Conservation (phyloP, 2,797 vertebrate species). For the Muraenolepis orangiensis region DNA sequence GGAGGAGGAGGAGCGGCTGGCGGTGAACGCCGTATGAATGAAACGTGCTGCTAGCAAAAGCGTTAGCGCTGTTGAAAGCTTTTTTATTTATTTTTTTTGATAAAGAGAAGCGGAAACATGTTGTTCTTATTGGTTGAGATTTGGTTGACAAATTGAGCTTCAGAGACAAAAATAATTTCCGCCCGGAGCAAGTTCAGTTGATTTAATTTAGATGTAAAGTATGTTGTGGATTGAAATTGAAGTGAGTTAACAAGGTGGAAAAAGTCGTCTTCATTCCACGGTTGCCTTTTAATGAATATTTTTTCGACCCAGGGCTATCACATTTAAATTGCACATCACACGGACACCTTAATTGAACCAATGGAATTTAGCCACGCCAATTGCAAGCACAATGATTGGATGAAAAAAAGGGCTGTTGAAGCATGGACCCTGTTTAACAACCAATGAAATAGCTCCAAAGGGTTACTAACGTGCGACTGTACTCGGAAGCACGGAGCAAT, state of each 20-base stretch:
- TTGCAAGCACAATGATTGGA: not conserved
- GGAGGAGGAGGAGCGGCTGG: too few species aligned
- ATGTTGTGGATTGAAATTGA: not conserved
- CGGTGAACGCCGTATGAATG: not conserved
- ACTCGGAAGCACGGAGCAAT: not conserved
- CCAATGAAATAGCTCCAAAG: not conserved
- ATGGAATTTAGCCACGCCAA: not conserved
- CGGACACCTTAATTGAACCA: not conserved
- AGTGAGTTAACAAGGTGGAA: not conserved
- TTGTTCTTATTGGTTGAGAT: not conserved
- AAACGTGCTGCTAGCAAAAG: not conserved
- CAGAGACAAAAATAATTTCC: not conserved
- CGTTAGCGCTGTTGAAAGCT: too few species aligned
- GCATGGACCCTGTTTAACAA: not conserved
- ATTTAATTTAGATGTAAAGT: not conserved
- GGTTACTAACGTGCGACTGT: not conserved
- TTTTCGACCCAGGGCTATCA: not conserved
- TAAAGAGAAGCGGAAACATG: not conserved
- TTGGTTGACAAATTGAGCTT: not conserved
- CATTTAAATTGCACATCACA: not conserved
- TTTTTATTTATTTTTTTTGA: too few species aligned
- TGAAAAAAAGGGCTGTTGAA: not conserved
- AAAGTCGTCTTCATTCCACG: not conserved
- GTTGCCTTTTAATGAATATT: not conserved
- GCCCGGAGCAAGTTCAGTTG: not conserved